Conservation (phyloP, 2,888 invertebrate genomes). For the Pomacea canaliculata region DNA sequence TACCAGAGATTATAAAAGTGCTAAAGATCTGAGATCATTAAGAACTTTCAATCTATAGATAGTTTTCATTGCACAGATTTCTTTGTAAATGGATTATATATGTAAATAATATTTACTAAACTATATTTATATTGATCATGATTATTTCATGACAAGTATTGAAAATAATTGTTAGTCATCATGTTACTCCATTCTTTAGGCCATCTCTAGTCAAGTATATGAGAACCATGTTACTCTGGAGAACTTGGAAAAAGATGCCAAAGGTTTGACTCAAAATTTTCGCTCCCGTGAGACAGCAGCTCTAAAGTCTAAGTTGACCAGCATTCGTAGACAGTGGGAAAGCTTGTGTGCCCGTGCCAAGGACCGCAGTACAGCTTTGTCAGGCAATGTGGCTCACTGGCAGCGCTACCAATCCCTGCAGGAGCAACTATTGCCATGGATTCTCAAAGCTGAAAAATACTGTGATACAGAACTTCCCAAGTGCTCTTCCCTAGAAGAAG, state of each 20-base stretch:
- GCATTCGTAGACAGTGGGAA: constrained; percentile 82
- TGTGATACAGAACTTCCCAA: constrained; percentile 80
- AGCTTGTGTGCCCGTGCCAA: constrained; percentile 83
- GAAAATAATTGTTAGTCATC: too few relatives aligned
- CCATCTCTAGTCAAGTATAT: constrained; percentile 81
- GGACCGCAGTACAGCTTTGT: constrained; percentile 81
- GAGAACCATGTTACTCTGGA: constrained; percentile 83
- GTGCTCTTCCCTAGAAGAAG: constrained; percentile 84
- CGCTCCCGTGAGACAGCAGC: constrained; percentile 77
- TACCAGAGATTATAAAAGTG: neutral
- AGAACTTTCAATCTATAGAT: neutral
- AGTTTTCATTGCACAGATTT: too few relatives aligned
- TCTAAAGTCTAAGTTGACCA: constrained; percentile 81
- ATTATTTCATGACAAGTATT: too few relatives aligned
- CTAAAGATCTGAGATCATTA: too few relatives aligned
- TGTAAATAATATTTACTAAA: too few relatives aligned
- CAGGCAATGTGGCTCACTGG: constrained; percentile 86
- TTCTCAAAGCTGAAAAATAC: constrained; percentile 88
- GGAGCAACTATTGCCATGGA: constrained; percentile 87
- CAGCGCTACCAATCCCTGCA: constrained; percentile 83
- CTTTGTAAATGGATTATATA: too few relatives aligned
- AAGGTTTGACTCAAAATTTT: constrained; percentile 76
- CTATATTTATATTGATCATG: too few relatives aligned
- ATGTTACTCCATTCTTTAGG: constrained; percentile 64
- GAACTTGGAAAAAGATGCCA: constrained; percentile 82